Conservation (phyloP, 2,113 vertebrate genomes). For the Nesogale talazaci region DNA sequence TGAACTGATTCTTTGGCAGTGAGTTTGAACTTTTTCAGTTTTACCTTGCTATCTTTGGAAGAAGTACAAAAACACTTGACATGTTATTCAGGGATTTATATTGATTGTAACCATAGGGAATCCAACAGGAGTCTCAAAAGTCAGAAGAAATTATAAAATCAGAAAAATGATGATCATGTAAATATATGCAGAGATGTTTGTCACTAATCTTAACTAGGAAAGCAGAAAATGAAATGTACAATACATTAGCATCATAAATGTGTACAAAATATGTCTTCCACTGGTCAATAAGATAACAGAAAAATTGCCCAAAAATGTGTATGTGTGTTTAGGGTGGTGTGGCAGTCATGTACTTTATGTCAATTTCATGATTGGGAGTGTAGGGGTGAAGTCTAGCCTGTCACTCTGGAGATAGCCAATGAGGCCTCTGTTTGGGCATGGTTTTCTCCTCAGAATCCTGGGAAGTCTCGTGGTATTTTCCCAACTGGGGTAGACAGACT, state of each 20-base stretch:
- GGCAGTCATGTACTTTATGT: no score
- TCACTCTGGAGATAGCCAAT: no score
- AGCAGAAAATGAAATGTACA: constrained; percentile 16
- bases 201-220: constrained; percentile 35
- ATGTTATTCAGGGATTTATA: not conserved
- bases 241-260: not conserved
- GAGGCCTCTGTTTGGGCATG: no score
- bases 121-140: not conserved
- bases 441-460: no score
- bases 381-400: no score
- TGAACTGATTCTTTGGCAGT: no score
- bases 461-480: no score
- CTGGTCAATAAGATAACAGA: constrained; percentile 15
- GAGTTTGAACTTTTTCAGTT: no score
- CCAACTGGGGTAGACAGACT: no score
- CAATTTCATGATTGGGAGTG: no score
- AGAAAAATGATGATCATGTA: not conserved
- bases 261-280: not conserved
- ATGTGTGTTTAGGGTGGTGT: not conserved
- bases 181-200: constrained; percentile 15
- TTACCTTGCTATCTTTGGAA: not conserved
- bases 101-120: not conserved
- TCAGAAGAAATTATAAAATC: constrained; percentile 2
- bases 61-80: constrained; percentile 10
- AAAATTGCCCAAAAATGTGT: not conserved